Evolutionary conservation across 2,113 vertebrate species (phyloP), one percentile per base, ranked within the genome.

Genomic region (Melanerpes formicivorus): DNA sequence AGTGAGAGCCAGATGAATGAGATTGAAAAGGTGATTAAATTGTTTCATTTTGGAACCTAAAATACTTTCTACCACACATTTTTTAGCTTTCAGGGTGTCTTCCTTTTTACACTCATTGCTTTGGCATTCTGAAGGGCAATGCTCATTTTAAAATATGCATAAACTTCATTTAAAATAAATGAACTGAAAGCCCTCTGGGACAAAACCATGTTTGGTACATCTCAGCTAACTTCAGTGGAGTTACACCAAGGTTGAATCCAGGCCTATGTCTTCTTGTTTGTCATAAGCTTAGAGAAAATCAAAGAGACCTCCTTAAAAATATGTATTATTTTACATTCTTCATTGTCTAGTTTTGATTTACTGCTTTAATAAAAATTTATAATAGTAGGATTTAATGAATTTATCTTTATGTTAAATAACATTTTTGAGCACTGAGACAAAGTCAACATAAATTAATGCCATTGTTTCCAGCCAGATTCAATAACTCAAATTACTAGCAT

Each of bases 121-220:
- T 93, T 64, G 74, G 44, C 48, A 95, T 95, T 95, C 96, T 93
- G 90, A 95, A 95, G 76, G 90, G 73, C 82, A 95, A 93, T 62
- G 80, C 29, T 96, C 40, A 66, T 95, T 93, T 93, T 96, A 93
- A 96, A 96, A 96, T 93, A 96, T 94, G 82, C 65, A 95, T 96
- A 75, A 58, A 22, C 75, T 80, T 96, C 54, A 95, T 96, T 90
- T 69, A 96, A 95, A 93, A 95, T 94, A 93, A 86, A 96, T 95
- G 82, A 93, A 69, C 72, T 9, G 77, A 75, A 93, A 94, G 83
- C 62, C 70, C 93, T 84, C 34, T 78, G 70, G 76, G 90, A 62
- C 32, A 95, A 94, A 92, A 65, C 34, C 11, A 66, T 1, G 5
- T 69, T 92, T 93, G 80, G 82, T 95, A 34, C 88, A 91, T 78